Conservation (phyloP, 1,140 invertebrate genomes). For the Teleopsis dalmanni region DNA sequence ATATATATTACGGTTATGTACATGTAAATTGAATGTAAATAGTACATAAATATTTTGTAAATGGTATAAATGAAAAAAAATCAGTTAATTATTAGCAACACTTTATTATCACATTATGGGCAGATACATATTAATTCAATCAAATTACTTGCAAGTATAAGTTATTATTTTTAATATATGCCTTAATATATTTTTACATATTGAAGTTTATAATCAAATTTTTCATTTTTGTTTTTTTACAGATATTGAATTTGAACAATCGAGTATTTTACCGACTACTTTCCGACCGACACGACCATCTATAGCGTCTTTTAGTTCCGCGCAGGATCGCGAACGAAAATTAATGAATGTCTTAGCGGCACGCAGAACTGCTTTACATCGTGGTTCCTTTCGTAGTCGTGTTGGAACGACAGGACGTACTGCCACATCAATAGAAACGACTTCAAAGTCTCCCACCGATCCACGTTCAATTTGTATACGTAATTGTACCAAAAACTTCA, state of each 20-base stretch:
- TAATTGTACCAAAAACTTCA: conserved; percentile 43
- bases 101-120: too few species aligned
- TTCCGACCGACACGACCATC: conserved; percentile 27
- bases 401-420: conserved; percentile 34
- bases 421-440: conserved; percentile 27
- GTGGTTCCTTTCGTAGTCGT: conserved; percentile 43
- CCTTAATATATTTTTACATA: too few species aligned
- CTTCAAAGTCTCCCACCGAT: conserved; percentile 34
- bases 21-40: too few species aligned
- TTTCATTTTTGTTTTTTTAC: conserved; percentile 1
- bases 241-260: conserved; percentile 32
- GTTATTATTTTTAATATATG: too few species aligned
- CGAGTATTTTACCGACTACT: conserved; percentile 24
- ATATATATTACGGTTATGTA: too few species aligned
- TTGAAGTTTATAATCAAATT: neutral
- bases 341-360: conserved; percentile 50
- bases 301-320: conserved; percentile 23
- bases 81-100: too few species aligned
- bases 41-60: too few species aligned
- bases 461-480: conserved; percentile 36
- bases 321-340: conserved; percentile 46
- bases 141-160: too few species aligned
- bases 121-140: too few species aligned
- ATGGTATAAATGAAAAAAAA: too few species aligned
- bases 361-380: conserved; percentile 43